Percentiles rank a stretch among this genome's conserved stretches.
phyloP scores from a whole-genome alignment of 2,888 invertebrate genomes.

The Scaptodrosophila latifasciaeformis region DNA sequence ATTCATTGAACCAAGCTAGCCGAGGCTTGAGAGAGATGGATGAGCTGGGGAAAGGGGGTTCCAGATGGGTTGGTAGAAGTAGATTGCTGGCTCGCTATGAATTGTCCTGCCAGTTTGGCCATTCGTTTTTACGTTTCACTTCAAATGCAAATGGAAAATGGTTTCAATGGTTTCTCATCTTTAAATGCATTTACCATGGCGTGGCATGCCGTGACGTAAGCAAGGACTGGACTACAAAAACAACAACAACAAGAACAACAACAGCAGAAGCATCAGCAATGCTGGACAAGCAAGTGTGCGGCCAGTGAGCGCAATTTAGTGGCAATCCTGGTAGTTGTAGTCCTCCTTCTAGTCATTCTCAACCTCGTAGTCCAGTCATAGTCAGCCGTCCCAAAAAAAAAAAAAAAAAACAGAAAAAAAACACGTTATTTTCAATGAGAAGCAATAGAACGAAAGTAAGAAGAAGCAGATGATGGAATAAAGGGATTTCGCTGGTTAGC shows the following conservation, averaged over 20 bases:
- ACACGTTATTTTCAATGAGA: no score
- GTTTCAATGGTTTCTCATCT: slow-evolving; percentile 42
- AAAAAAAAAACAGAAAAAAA: no score
- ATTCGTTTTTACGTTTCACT: slow-evolving; percentile 33
- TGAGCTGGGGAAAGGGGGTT: no score
- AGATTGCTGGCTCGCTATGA: neutral
- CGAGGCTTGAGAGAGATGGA: neutral
- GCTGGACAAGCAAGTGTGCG: no score
- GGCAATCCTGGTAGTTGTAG: no score
- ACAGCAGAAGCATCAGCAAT: neutral
- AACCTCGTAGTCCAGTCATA: slow-evolving; percentile 22
- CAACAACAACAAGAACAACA: slow-evolving; percentile 11
- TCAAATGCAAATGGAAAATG: slow-evolving; percentile 42
- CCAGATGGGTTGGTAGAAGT: no score
- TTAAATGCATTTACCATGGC: slow-evolving; percentile 40
- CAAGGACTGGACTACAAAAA: slow-evolving; percentile 6
- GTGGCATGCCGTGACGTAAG: slow-evolving; percentile 1
- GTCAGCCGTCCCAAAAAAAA: no score
- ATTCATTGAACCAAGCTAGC: neutral
- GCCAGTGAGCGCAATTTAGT: slow-evolving; percentile 9
- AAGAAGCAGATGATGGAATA: no score
- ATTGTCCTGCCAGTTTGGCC: no score
- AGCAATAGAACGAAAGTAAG: no score
- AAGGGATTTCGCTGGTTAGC: neutral
- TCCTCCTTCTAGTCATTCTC: no score